Conservation (phyloP, 2,797 vertebrate genomes). For the Eidolon dupreanum region DNA sequence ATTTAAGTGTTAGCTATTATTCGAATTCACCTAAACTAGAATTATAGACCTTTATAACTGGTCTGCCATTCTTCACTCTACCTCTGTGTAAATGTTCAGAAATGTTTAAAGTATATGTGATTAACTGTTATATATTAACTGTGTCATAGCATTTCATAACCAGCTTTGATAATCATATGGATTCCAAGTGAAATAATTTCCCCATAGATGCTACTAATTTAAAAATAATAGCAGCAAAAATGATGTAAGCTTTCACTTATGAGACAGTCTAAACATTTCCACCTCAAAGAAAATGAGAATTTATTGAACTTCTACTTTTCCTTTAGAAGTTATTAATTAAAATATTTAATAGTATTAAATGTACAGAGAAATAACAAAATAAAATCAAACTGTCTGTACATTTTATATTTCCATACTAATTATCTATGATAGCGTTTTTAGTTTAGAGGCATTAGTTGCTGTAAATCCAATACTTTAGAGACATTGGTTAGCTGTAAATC, state of each 20-base stretch:
- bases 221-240: constrained; percentile 62
- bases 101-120: neutral
- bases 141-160: neutral
- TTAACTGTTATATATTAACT: neutral
- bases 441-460: neutral
- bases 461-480: neutral
- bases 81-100: neutral
- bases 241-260: constrained; percentile 13
- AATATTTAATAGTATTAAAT: neutral
- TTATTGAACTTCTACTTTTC: neutral
- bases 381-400: neutral
- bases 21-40: neutral
- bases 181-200: constrained; percentile 36
- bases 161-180: neutral
- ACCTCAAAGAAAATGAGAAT: constrained; percentile 41
- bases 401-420: neutral
- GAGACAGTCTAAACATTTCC: neutral
- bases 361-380: neutral
- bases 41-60: neutral
- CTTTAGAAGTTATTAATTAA: neutral
- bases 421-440: neutral
- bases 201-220: constrained; percentile 6
- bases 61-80: neutral
- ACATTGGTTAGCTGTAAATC: neutral
- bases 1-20: neutral